Conservation (phyloP, 2,888 invertebrate species). For the Phrixothrix hirtus region DNA sequence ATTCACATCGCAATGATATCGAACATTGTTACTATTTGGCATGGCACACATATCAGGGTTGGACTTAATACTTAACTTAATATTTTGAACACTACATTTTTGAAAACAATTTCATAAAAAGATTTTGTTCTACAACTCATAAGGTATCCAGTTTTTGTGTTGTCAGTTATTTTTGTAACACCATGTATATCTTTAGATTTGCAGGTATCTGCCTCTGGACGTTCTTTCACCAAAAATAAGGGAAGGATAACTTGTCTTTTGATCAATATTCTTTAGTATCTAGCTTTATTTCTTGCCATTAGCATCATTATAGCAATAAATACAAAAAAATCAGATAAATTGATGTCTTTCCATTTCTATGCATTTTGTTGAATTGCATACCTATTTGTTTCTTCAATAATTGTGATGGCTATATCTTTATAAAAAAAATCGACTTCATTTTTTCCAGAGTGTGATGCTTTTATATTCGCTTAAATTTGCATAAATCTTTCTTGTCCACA, state of each 20-base stretch:
- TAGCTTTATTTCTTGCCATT: conserved; percentile 1
- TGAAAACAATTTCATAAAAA: no score
- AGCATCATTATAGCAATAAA: not conserved
- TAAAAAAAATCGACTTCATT: not conserved
- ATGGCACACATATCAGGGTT: no score
- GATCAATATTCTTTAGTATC: not conserved
- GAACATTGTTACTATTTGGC: no score
- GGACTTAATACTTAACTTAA: no score
- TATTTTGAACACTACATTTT: no score
- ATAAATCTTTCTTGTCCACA: no score
- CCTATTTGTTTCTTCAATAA: not conserved
- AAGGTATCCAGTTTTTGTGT: no score
- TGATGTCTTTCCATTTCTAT: not conserved
- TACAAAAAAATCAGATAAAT: not conserved
- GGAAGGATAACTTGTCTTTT: not conserved
- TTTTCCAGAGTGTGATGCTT: no score
- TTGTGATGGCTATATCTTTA: not conserved
- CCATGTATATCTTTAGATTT: not conserved
- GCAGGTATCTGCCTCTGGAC: not conserved
- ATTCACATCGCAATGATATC: no score
- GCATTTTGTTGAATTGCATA: conserved; percentile 1
- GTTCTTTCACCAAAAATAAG: not conserved
- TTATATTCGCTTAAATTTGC: no score
- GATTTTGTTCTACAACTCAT: no score
- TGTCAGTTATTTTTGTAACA: no score